phyloP scores from a whole-genome alignment of 2,797 vertebrate species.

The Pristis pectinata region DNA sequence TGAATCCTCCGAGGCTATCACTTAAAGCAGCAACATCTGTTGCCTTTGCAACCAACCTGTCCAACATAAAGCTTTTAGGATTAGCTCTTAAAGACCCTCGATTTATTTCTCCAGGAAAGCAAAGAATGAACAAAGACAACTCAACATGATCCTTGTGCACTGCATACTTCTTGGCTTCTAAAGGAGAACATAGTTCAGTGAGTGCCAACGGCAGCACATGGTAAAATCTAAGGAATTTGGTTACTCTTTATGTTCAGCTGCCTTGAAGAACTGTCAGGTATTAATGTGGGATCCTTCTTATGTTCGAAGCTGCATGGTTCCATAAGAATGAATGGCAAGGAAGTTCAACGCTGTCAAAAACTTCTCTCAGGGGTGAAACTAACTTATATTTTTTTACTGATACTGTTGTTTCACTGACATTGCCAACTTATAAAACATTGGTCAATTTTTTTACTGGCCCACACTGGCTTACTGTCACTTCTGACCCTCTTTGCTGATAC shows the following conservation, averaged over 20 bases:
- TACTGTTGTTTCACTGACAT: too few relatives aligned
- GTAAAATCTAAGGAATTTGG: background rate
- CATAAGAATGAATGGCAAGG: background rate
- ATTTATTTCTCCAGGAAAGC: background rate
- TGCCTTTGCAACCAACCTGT: background rate
- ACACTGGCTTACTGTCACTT: background rate
- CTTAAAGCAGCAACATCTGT: background rate
- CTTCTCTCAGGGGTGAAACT: too few relatives aligned
- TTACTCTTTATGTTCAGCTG: background rate
- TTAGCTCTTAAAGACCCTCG: background rate
- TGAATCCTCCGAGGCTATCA: background rate
- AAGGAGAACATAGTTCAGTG: background rate
- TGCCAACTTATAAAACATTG: too few relatives aligned
- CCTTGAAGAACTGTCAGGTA: background rate
- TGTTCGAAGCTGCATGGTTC: background rate
- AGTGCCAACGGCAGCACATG: background rate
- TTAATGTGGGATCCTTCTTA: background rate
- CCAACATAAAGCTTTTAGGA: background rate
- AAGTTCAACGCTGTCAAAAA: too few relatives aligned
- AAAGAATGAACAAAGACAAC: background rate
- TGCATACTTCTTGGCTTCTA: background rate
- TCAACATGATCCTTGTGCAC: background rate
- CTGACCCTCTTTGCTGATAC: background rate
- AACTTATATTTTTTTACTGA: too few relatives aligned
- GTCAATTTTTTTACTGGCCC: too few relatives aligned